Evolutionary conservation across 2,888 invertebrate species (phyloP), one percentile per base, ranked within the genome.

Genomic region (Ochlodes sylvanus): DNA sequence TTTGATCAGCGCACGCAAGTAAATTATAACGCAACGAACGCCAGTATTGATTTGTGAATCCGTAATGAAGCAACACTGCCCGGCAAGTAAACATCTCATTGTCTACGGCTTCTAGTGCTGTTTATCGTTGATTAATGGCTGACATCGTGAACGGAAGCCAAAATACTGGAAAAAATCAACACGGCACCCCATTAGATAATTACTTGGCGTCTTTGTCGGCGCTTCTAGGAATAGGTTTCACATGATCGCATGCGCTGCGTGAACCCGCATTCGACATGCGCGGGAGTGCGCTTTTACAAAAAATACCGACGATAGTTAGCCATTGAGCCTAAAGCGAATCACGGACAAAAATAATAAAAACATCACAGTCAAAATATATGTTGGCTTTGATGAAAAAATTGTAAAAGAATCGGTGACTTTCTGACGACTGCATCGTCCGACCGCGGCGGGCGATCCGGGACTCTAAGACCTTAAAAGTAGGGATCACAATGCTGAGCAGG

Each of bases 341-440:
- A 88, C 87, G 88, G 82, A 92, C 92, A 91, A 90, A 92, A 93
- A 90, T 93, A 92, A 93, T 93, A 92, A 92, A 92, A 92, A 93
- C 92, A 92, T 92, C 92, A 91, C 87, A 90, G 93, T 93, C 93
- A 92, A 92, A 93, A 93, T 93, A 93, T 92, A 93, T 91, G 89
- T 90, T 85, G 86, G 88, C 78, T 81, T 83, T 83, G 73, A 70
- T 76, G 77, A 86, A 90, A 88, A 91, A 87, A 83, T 75, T 84
- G 83, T 86, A 83, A 87, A 86, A 87, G 89, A 86, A 86, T 88
- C 84, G 84, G 83, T 87, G 88, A 89, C 89, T 89, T 79, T 88
- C 79, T 86, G 87, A 84, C 86, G 85, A 89, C 90, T 91, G 34
- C 63, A 79, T 70, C 77, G 79, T 76, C 6, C 32, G n/a, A 38